Evolutionary conservation across 2,113 vertebrate genomes (phyloP).

Genomic region (Passer montanus): DNA sequence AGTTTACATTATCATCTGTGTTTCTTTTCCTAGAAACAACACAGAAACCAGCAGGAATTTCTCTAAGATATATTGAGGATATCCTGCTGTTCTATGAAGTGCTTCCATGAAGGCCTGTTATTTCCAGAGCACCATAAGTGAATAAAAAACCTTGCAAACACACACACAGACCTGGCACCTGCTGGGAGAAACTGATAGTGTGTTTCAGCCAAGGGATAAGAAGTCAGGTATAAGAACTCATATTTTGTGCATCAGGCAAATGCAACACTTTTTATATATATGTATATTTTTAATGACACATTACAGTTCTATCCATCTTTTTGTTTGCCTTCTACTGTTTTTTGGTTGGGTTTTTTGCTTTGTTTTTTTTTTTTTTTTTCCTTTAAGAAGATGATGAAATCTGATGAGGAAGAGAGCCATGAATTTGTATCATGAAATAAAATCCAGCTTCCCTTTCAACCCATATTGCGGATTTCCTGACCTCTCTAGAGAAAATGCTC

Average conservation of each 20-base stretch:
- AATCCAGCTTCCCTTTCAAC: not conserved
- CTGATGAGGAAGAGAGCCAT: not conserved
- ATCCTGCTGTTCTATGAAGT: not conserved
- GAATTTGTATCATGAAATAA: not conserved
- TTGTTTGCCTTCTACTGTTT: not conserved
- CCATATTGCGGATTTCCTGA: not conserved
- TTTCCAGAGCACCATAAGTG: not conserved
- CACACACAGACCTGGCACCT: not conserved
- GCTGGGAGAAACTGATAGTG: not conserved
- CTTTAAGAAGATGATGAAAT: not conserved
- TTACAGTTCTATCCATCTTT: not conserved
- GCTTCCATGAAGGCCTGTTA: not conserved
- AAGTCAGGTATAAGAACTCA: not conserved
- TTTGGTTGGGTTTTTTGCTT: not conserved
- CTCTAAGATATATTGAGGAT: not conserved
- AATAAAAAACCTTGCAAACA: slow-evolving; percentile 21
- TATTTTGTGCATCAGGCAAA: not conserved
- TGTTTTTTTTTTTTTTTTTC: not conserved
- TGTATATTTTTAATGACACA: not conserved
- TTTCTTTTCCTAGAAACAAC: not conserved
- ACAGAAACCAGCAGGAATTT: not conserved
- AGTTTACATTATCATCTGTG: not conserved
- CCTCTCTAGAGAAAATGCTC: not conserved
- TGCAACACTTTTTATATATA: not conserved
- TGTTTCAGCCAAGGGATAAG: not conserved